Percentiles rank a stretch among this genome's conserved stretches.
Evolutionary conservation across 2,888 invertebrate species (phyloP).

Genomic region (Phaedon cochleariae): DNA sequence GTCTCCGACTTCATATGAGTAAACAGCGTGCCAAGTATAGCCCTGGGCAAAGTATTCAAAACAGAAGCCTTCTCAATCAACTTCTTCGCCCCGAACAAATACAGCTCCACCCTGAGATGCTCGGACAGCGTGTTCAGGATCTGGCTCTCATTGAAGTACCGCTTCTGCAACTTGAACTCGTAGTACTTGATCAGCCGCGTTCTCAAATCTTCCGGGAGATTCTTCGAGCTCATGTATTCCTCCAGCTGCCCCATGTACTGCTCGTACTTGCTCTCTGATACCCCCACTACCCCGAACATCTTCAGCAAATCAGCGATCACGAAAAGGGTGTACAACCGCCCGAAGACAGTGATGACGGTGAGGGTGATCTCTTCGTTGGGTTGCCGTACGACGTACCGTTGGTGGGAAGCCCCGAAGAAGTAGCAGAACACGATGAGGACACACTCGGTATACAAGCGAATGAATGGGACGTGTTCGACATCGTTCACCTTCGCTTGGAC

Average conservation of each 20-base stretch:
- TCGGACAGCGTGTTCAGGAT: slow-evolving; percentile 53
- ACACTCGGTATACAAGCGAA: slow-evolving; percentile 32
- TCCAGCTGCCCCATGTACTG: slow-evolving; percentile 63
- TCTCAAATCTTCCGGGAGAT: slow-evolving; percentile 62
- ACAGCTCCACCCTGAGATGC: slow-evolving; percentile 60
- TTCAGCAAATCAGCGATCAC: slow-evolving; percentile 47
- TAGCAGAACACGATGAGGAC: slow-evolving; percentile 45
- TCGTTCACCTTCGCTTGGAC: background rate
- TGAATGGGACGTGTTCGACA: background rate
- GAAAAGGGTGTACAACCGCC: slow-evolving; percentile 48
- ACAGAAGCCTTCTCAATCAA: slow-evolving; percentile 63
- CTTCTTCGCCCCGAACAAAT: slow-evolving; percentile 61
- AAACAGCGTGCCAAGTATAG: slow-evolving; percentile 50
- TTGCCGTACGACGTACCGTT: slow-evolving; percentile 32
- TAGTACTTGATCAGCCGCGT: slow-evolving; percentile 64
- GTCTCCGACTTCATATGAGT: slow-evolving; percentile 28
- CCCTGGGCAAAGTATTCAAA: slow-evolving; percentile 59
- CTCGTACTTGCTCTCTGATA: slow-evolving; percentile 60
- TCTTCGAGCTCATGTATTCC: slow-evolving; percentile 66
- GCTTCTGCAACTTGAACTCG: slow-evolving; percentile 64
- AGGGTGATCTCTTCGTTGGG: slow-evolving; percentile 41
- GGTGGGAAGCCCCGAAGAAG: slow-evolving; percentile 49
- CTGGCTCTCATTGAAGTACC: slow-evolving; percentile 64
- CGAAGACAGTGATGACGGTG: slow-evolving; percentile 43
- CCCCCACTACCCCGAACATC: slow-evolving; percentile 48